Evolutionary conservation across 2,113 vertebrate species (phyloP).

Genomic region (Scolopax mira): DNA sequence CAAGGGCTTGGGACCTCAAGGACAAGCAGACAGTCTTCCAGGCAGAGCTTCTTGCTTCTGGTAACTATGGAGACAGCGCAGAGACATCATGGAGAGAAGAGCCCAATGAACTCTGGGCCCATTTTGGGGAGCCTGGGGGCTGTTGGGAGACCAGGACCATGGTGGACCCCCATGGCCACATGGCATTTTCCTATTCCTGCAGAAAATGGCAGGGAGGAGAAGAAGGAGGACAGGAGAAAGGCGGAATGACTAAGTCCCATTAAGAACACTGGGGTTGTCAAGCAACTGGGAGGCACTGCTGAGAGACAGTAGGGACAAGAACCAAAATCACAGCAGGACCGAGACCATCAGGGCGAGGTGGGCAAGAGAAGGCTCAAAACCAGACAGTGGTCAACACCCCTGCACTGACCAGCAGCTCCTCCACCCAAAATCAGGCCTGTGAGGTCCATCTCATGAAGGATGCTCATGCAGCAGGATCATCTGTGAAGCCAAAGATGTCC

Average conservation of each 20-base stretch:
- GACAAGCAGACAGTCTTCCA: neutral
- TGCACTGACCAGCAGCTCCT: fast-evolving
- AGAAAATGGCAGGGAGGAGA: neutral
- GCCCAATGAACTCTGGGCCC: fast-evolving
- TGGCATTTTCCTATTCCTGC: neutral
- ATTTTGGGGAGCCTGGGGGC: neutral
- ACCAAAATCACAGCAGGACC: neutral
- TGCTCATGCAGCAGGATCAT: neutral
- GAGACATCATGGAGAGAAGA: fast-evolving
- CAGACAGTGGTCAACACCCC: neutral
- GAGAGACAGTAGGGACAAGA: neutral
- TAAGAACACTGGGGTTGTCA: neutral
- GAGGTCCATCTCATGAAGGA: neutral
- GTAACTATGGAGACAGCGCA: neutral
- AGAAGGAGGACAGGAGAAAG: neutral
- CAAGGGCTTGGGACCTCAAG: neutral
- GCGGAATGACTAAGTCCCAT: neutral
- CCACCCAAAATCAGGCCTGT: neutral
- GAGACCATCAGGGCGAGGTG: neutral
- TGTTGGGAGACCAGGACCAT: fast-evolving
- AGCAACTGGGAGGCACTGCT: neutral
- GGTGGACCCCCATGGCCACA: neutral
- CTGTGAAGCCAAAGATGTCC: neutral
- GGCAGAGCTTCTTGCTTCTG: neutral
- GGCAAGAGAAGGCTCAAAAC: neutral